Evolutionary conservation across 2,888 invertebrate species (phyloP).

Genomic region (Rhamphomyia laevipes): DNA sequence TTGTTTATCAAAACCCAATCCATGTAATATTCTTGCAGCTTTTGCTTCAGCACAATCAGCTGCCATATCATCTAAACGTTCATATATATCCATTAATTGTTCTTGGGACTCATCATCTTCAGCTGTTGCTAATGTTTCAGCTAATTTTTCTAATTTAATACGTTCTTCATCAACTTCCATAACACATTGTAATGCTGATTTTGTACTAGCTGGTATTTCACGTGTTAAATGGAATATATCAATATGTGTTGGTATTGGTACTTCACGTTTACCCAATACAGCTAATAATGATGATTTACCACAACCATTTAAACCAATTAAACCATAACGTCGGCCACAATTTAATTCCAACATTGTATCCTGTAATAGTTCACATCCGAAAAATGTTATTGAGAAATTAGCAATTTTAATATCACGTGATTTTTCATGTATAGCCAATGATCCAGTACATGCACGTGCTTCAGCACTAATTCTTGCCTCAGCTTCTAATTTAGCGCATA

Average conservation of each 20-base stretch:
- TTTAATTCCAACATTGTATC: conserved; percentile 96
- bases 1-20: conserved; percentile 82
- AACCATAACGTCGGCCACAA: conserved; percentile 91
- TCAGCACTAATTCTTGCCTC: conserved; percentile 90
- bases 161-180: conserved; percentile 98
- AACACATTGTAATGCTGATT: conserved; percentile 89
- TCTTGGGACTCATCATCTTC: conserved; percentile 91
- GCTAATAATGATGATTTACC: conserved; percentile 94
- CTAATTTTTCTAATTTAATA: conserved; percentile 77
- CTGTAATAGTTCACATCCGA: conserved; percentile 89
- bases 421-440: conserved; percentile 87
- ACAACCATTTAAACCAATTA: conserved; percentile 95
- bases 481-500: conserved; percentile 76
- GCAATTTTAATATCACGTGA: conserved; percentile 94
- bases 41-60: conserved; percentile 91
- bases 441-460: conserved; percentile 88
- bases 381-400: conserved; percentile 94
- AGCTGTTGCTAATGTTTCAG: conserved; percentile 76
- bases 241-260: conserved; percentile 91
- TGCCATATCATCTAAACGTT: conserved; percentile 90
- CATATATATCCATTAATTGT: conserved; percentile 94
- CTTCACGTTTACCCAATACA: conserved; percentile 83
- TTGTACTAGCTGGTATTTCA: conserved; percentile 97
- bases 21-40: conserved; percentile 89
- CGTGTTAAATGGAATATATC: conserved; percentile 95